A percentile compares a stretch with the other conserved stretches of the same genome.
phyloP scores from a whole-genome alignment of 2,888 invertebrate genomes.

The Spilosoma lubricipeda region DNA sequence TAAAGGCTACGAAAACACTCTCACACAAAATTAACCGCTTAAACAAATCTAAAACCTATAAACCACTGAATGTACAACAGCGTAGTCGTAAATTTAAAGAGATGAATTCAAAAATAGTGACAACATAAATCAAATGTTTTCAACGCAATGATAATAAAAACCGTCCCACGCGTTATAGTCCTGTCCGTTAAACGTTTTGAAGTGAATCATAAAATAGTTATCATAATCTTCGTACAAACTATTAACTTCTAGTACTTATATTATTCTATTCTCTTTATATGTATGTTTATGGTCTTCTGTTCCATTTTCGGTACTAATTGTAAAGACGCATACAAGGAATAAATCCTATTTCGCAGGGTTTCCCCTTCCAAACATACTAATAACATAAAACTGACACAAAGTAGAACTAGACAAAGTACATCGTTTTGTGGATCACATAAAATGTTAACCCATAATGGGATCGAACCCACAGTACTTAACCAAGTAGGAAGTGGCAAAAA shows the following conservation, averaged over 20 bases:
- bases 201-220: slow-evolving; percentile 59
- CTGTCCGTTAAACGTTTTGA: slow-evolving; percentile 57
- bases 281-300: slow-evolving; percentile 33
- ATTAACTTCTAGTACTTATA: slow-evolving; percentile 15
- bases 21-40: slow-evolving; percentile 43
- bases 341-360: background rate
- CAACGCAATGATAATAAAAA: slow-evolving; percentile 57
- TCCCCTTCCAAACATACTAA: background rate
- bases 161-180: slow-evolving; percentile 44
- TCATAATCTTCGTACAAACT: slow-evolving; percentile 39
- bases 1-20: slow-evolving; percentile 31
- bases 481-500: background rate
- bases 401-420: no score
- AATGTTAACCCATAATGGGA: background rate
- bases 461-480: background rate
- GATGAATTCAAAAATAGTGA: slow-evolving; percentile 54
- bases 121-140: slow-evolving; percentile 53
- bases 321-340: no score
- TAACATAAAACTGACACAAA: background rate
- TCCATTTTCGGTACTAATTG: slow-evolving; percentile 18
- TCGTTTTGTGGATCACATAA: background rate
- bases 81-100: slow-evolving; percentile 51
- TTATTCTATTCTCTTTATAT: slow-evolving; percentile 34
- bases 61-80: slow-evolving; percentile 41
- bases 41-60: slow-evolving; percentile 50